Evolutionary conservation across 2,888 invertebrate genomes (phyloP).

Genomic region (Acanthosepion esculentum): DNA sequence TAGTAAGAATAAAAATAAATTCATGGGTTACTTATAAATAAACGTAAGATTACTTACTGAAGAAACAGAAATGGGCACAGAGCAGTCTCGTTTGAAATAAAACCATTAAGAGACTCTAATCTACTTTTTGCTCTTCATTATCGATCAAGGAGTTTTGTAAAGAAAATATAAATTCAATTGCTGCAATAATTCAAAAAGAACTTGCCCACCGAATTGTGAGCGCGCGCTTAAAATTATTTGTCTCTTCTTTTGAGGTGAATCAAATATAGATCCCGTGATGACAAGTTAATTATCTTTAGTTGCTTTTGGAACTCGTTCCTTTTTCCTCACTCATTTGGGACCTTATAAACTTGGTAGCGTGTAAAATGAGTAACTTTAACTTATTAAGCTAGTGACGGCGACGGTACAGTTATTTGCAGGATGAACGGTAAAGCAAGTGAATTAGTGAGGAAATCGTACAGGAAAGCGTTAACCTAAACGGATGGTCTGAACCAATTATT

Average conservation of each 20-base stretch:
- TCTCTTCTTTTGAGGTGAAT: too few species aligned
- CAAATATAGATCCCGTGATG: too few species aligned
- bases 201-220: not conserved
- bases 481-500: not conserved
- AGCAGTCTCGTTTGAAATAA: constrained; percentile 3
- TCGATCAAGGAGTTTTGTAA: not conserved
- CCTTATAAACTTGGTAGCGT: too few species aligned
- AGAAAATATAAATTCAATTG: not conserved
- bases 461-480: not conserved
- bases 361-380: too few species aligned
- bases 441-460: not conserved
- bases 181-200: not conserved
- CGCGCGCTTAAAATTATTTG: too few species aligned
- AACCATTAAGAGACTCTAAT: not conserved
- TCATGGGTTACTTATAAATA: too few species aligned
- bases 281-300: too few species aligned
- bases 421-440: not conserved
- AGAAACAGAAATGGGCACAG: not conserved
- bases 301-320: too few species aligned
- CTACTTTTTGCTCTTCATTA: not conserved
- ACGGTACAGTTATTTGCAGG: not conserved
- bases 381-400: too few species aligned
- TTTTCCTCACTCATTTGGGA: too few species aligned
- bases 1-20: too few species aligned
- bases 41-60: too few species aligned